Percentiles rank a stretch among this genome's conserved stretches.
Evolutionary conservation across 1,140 invertebrate species (phyloP).

Genomic region (Dryas iulia): DNA sequence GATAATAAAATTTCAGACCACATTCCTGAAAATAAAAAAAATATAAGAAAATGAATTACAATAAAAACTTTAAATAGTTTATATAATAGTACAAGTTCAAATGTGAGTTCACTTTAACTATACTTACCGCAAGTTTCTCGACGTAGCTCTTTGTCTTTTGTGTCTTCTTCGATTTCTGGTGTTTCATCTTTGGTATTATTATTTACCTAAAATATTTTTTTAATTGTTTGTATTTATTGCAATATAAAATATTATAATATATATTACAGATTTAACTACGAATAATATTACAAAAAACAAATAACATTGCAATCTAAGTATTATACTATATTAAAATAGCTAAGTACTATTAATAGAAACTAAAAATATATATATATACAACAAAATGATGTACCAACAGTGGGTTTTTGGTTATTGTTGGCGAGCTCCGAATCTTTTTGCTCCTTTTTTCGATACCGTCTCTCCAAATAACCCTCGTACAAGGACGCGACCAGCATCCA

Average conservation of each 20-base stretch:
- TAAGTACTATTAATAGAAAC: no score
- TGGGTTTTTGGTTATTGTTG: conserved; percentile 56
- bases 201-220: conserved; percentile 39
- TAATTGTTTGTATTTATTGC: not conserved
- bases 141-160: conserved; percentile 49
- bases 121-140: conserved; percentile 57
- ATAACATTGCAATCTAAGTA: not conserved
- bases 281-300: no score
- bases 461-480: conserved; percentile 79
- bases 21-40: conserved; percentile 68
- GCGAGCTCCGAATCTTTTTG: conserved; percentile 58
- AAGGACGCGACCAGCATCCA: conserved; percentile 82
- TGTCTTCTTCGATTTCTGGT: conserved; percentile 28
- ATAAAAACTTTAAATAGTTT: not conserved
- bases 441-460: conserved; percentile 49
- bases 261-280: no score
- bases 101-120: not conserved
- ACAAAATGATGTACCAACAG: conserved; percentile 55
- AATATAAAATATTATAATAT: not conserved
- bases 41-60: not conserved
- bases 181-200: conserved; percentile 33
- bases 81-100: no score
- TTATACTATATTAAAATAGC: not conserved
- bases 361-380: not conserved
- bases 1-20: conserved; percentile 82